phyloP scores from a whole-genome alignment of 2,888 invertebrate genomes.

The Lasiommata megera region DNA sequence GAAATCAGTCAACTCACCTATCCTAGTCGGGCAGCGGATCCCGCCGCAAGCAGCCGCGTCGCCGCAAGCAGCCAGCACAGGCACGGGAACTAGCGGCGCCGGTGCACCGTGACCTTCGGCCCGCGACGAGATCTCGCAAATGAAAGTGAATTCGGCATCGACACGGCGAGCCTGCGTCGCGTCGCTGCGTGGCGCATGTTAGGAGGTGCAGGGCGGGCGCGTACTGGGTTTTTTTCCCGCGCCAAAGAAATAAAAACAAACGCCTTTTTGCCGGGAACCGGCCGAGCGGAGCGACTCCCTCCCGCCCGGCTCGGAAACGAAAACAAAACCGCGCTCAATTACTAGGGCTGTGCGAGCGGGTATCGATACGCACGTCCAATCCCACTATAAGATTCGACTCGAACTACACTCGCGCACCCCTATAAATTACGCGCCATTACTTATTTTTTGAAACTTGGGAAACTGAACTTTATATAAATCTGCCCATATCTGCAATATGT shows the following conservation, averaged over 20 bases:
- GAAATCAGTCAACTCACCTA: constrained; percentile 59
- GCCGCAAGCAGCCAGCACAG: constrained; percentile 35
- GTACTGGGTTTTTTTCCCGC: constrained; percentile 74
- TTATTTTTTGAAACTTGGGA: too few relatives aligned
- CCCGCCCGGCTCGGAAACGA: constrained; percentile 8
- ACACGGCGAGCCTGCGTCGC: constrained; percentile 71
- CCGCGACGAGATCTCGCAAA: constrained; percentile 78
- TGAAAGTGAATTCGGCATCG: constrained; percentile 81
- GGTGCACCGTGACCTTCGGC: constrained; percentile 78
- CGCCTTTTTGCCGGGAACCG: constrained; percentile 73
- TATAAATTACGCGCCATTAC: too few relatives aligned
- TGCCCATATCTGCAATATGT: too few relatives aligned
- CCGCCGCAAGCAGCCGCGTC: constrained; percentile 64
- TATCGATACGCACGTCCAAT: too few relatives aligned
- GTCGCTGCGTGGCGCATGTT: constrained; percentile 82
- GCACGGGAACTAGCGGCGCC: constrained; percentile 34
- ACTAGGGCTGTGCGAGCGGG: neutral
- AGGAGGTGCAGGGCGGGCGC: constrained; percentile 80
- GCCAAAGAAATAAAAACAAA: constrained; percentile 80
- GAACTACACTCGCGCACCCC: too few relatives aligned
- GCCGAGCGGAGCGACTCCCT: constrained; percentile 45
- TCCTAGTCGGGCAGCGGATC: constrained; percentile 70
- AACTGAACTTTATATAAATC: too few relatives aligned
- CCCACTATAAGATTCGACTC: too few relatives aligned
- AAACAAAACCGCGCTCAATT: constrained; percentile 3